Percentiles rank a stretch among this genome's conserved stretches.
Evolutionary conservation across 2,113 vertebrate species (phyloP).

Genomic region (Pseudopodoces humilis): DNA sequence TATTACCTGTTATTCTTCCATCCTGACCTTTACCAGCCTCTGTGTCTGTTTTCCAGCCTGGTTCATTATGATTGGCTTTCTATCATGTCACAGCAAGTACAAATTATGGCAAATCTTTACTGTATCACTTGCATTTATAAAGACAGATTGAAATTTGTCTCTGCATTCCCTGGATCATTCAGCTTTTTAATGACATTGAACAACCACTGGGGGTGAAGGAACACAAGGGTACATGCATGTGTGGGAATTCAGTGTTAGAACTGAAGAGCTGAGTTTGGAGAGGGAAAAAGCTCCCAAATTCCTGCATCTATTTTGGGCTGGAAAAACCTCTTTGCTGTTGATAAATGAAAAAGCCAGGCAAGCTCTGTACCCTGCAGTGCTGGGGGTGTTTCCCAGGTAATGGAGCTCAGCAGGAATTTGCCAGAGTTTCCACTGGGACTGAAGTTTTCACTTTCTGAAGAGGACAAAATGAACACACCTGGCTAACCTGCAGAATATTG

Average conservation of each 20-base stretch:
- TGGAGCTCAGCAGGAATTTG: neutral
- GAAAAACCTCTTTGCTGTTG: neutral
- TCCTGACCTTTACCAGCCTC: neutral
- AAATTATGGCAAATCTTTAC: neutral
- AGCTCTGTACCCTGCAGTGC: neutral
- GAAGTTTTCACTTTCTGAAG: neutral
- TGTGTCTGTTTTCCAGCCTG: neutral
- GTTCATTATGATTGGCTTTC: neutral
- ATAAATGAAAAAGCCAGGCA: neutral
- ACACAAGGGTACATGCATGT: accelerated
- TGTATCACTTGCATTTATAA: neutral
- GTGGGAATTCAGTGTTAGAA: neutral
- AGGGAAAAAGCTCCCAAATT: neutral
- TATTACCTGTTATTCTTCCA: neutral
- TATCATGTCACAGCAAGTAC: neutral
- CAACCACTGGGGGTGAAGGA: neutral
- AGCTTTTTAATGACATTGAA: neutral
- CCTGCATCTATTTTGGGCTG: neutral
- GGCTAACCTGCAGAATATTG: neutral
- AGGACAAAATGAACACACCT: neutral
- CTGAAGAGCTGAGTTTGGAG: neutral
- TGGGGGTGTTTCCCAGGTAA: neutral
- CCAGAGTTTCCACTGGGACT: neutral
- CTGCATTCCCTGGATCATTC: neutral
- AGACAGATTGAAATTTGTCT: neutral